These are phyloP conservation scores for Puma concolor DNA, from an alignment of 2,113 vertebrate species.

Conservation along the genomic window DNA sequence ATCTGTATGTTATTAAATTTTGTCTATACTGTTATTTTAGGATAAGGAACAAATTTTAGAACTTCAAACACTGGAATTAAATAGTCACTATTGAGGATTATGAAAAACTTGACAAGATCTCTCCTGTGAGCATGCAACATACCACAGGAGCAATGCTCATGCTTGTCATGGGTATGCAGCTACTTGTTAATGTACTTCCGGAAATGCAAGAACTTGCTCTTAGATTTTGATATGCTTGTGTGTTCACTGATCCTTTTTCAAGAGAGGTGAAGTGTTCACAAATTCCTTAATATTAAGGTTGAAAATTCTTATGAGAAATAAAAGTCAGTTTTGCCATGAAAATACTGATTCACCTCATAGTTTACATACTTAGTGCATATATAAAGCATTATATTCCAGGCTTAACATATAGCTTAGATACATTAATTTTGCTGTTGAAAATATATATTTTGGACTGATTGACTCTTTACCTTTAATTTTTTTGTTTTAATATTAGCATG, in stretches of 20 bases:
- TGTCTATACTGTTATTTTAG: background rate
- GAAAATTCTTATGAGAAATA: background rate
- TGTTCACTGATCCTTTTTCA: background rate
- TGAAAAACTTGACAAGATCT: background rate
- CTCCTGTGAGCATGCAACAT: background rate
- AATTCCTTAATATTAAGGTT: background rate
- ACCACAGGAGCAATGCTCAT: fast-evolving
- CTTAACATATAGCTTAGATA: background rate
- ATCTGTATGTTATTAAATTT: background rate
- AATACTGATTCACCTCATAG: background rate
- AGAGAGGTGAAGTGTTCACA: background rate
- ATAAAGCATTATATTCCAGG: background rate
- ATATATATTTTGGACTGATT: background rate
- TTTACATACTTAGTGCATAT: background rate
- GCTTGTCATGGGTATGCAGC: background rate
- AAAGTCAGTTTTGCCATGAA: conserved; percentile 15
- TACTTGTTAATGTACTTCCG: background rate
- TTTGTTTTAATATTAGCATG: background rate
- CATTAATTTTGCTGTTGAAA: background rate
- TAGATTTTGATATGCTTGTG: background rate
- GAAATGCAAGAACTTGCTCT: background rate
- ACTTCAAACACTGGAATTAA: background rate
- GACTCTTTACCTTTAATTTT: background rate
- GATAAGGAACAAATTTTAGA: conserved; percentile 47
- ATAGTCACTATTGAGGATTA: background rate